These are phyloP conservation scores for Magallana ariakensis DNA, from an alignment of 1,140 invertebrate species.

Conservation along the genomic window DNA sequence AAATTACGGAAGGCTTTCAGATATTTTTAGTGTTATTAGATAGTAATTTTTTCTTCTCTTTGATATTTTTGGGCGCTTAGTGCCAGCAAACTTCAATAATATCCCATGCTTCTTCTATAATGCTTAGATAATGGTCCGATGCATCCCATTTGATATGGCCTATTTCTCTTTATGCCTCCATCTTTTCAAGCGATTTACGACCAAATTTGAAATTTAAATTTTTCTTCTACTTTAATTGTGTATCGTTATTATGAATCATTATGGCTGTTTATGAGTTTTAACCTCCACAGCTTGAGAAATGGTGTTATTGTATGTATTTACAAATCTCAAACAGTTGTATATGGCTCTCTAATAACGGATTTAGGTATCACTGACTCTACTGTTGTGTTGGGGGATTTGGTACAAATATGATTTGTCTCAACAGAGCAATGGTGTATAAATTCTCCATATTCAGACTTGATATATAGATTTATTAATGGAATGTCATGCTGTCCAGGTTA, in stretches of 20 bases:
- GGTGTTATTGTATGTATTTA: background rate
- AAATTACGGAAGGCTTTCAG: background rate
- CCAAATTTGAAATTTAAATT: slow-evolving; percentile 32
- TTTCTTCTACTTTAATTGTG: background rate
- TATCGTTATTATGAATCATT: slow-evolving; percentile 26
- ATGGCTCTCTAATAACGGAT: background rate
- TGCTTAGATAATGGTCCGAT: slow-evolving; percentile 3
- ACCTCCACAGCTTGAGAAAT: background rate
- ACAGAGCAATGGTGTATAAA: background rate
- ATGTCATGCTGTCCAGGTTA: slow-evolving; percentile 16
- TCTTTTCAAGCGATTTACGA: background rate
- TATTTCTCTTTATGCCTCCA: slow-evolving; percentile 19
- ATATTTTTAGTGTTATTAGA: slow-evolving; percentile 1
- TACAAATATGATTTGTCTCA: background rate
- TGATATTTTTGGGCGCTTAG: background rate
- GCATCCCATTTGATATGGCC: slow-evolving; percentile 22
- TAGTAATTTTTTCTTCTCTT: slow-evolving; percentile 11
- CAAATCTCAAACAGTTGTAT: background rate
- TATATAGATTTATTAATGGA: slow-evolving; percentile 31
- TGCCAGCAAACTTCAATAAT: background rate
- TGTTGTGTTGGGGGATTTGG: background rate
- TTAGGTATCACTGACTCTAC: background rate
- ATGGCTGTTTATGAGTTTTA: slow-evolving; percentile 8
- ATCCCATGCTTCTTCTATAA: slow-evolving; percentile 2
- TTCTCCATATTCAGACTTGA: background rate